Percentiles rank a stretch among this genome's conserved stretches.
These are phyloP conservation scores for Luidia sarsii DNA, from an alignment of 53 echinoderm and acorn worm genomes.

Conservation along the genomic window DNA sequence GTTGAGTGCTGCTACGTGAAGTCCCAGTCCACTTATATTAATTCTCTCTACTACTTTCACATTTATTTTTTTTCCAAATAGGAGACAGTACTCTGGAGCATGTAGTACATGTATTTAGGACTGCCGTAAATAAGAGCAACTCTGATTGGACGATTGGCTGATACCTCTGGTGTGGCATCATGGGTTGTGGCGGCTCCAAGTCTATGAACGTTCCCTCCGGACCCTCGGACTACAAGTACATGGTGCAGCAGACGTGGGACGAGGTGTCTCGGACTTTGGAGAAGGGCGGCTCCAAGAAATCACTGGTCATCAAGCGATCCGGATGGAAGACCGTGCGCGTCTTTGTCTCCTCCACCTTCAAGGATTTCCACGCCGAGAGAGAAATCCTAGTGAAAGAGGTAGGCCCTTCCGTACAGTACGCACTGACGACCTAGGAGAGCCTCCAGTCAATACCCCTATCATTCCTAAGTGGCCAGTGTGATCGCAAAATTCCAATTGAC, in stretches of 20 bases:
- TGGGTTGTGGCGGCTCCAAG: conserved; percentile 87
- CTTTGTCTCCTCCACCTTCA: conserved; percentile 96
- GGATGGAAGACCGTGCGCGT: conserved; percentile 95
- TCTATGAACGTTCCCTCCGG: conserved; percentile 84
- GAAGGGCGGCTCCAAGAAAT: conserved; percentile 32
- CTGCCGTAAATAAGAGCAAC: no score
- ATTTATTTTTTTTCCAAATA: no score
- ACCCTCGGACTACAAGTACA: conserved; percentile 88
- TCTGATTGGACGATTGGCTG: no score
- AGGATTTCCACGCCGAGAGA: conserved; percentile 91
- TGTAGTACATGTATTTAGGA: no score
- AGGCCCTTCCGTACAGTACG: conserved; percentile 19
- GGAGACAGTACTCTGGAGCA: no score
- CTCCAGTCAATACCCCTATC: background rate
- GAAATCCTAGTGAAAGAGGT: conserved; percentile 96
- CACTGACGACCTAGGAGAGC: background rate
- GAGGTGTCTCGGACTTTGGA: conserved; percentile 67
- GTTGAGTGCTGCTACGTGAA: no score
- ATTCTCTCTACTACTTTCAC: no score
- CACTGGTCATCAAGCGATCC: conserved; percentile 75
- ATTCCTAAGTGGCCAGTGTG: no score
- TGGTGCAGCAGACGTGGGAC: conserved; percentile 87
- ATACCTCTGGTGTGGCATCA: background rate
- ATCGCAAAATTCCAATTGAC: no score
- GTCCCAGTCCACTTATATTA: no score